Evolutionary conservation across 2,113 vertebrate genomes (phyloP).

Genomic region (Thamnophis sirtalis): DNA sequence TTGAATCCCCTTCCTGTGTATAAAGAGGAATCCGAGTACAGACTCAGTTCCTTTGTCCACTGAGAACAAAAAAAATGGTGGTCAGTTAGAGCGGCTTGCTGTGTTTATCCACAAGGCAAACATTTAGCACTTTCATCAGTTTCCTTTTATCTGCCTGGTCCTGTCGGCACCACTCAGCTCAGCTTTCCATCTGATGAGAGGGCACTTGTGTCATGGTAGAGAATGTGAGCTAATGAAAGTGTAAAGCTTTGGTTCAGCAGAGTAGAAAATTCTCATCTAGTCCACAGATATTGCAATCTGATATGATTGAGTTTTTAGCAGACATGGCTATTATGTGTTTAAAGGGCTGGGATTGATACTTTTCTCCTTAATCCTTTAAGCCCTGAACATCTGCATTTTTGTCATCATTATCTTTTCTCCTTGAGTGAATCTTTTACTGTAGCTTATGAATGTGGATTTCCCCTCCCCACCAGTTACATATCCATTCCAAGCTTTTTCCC

Average conservation of each 20-base stretch:
- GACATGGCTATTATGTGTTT: conserved; percentile 23
- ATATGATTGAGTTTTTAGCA: conserved; percentile 67
- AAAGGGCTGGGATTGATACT: background rate
- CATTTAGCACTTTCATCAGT: conserved; percentile 43
- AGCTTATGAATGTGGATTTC: background rate
- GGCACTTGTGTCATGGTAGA: conserved; percentile 74
- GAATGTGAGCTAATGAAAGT: conserved; percentile 85
- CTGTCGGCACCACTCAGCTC: conserved; percentile 62
- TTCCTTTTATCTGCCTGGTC: conserved; percentile 42
- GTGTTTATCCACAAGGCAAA: conserved; percentile 43
- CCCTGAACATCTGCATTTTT: conserved; percentile 1
- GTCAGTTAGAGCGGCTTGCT: conserved; percentile 14
- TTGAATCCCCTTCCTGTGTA: background rate
- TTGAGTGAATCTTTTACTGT: background rate
- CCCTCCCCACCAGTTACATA: background rate
- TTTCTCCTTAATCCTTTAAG: conserved; percentile 6
- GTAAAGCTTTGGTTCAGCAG: conserved; percentile 76
- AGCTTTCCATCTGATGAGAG: conserved; percentile 61
- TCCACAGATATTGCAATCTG: conserved; percentile 73
- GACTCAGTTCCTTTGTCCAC: background rate
- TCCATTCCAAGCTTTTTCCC: background rate
- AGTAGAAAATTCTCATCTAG: conserved; percentile 83
- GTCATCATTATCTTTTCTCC: background rate
- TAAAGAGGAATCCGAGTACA: background rate
- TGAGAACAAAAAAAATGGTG: conserved; percentile 21